phyloP scores from a whole-genome alignment of 1,140 invertebrate species.

The Maniola jurtina region DNA sequence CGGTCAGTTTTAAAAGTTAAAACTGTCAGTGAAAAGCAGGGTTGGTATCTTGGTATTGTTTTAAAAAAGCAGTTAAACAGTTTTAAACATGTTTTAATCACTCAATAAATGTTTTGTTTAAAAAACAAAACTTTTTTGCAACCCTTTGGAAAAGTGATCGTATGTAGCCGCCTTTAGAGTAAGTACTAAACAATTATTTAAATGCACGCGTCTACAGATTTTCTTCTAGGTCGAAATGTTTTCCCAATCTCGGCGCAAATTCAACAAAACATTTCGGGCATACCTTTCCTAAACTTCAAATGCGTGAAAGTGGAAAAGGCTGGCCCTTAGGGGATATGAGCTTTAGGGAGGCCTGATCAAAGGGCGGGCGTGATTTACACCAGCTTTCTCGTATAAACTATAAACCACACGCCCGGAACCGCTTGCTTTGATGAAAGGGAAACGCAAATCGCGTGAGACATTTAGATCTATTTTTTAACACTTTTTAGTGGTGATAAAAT shows the following conservation, averaged over 20 bases:
- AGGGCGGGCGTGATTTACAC: conserved; percentile 49
- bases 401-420: conserved; percentile 50
- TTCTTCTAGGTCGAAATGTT: conserved; percentile 15
- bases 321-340: conserved; percentile 30
- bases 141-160: too few species aligned
- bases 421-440: conserved; percentile 38
- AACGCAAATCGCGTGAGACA: conserved; percentile 28
- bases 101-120: too few species aligned
- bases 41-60: background rate
- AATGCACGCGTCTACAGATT: background rate
- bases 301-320: conserved; percentile 36
- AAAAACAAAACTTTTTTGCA: too few species aligned
- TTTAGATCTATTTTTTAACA: conserved; percentile 30
- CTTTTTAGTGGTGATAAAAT: conserved; percentile 34
- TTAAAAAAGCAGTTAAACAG: too few species aligned
- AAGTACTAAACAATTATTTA: too few species aligned
- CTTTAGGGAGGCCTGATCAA: conserved; percentile 42
- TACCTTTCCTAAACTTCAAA: conserved; percentile 29
- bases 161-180: too few species aligned
- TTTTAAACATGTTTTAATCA: too few species aligned
- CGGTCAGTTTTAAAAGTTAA: too few species aligned
- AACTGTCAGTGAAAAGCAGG: background rate
- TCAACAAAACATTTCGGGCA: conserved; percentile 15
- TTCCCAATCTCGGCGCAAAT: conserved; percentile 16
- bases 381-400: conserved; percentile 44